Percentiles rank a stretch among this genome's conserved stretches.
phyloP scores from a whole-genome alignment of 2,888 invertebrate genomes.

The Clivina fossor region DNA sequence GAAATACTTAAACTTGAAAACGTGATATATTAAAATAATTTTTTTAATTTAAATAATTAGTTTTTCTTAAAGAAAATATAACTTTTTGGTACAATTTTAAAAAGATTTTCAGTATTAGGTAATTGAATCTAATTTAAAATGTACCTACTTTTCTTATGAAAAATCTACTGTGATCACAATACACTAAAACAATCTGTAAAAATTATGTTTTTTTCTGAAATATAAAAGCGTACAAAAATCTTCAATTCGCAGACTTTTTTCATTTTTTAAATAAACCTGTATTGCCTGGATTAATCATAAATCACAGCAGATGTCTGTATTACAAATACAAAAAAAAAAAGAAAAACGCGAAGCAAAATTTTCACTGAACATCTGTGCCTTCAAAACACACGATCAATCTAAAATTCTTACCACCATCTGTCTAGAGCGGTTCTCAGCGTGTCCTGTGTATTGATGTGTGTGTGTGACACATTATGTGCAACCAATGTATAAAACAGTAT shows the following conservation, averaged over 20 bases:
- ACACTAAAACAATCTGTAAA: conserved; percentile 4
- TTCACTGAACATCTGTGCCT: conserved; percentile 28
- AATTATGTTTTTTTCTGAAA: conserved; percentile 4
- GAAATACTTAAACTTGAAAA: too few species aligned
- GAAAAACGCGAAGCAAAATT: conserved; percentile 25
- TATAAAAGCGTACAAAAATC: conserved; percentile 16
- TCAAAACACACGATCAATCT: background rate
- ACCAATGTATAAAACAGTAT: background rate
- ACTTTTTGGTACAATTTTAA: background rate
- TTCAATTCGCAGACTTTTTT: too few species aligned
- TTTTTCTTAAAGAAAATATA: background rate
- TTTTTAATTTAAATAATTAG: background rate
- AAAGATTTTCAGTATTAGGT: background rate
- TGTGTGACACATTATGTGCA: background rate
- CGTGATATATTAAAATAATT: too few species aligned
- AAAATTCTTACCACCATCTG: conserved; percentile 15
- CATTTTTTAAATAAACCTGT: conserved; percentile 13
- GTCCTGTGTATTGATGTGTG: background rate
- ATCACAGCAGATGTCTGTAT: conserved; percentile 29
- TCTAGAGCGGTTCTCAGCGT: conserved; percentile 6
- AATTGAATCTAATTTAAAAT: background rate
- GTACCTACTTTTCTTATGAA: background rate
- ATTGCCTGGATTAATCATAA: conserved; percentile 12
- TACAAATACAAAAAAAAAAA: conserved; percentile 26
- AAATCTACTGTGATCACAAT: background rate